phyloP scores from a whole-genome alignment of 2,113 vertebrate species.

The Rhadina sibilatrix region DNA sequence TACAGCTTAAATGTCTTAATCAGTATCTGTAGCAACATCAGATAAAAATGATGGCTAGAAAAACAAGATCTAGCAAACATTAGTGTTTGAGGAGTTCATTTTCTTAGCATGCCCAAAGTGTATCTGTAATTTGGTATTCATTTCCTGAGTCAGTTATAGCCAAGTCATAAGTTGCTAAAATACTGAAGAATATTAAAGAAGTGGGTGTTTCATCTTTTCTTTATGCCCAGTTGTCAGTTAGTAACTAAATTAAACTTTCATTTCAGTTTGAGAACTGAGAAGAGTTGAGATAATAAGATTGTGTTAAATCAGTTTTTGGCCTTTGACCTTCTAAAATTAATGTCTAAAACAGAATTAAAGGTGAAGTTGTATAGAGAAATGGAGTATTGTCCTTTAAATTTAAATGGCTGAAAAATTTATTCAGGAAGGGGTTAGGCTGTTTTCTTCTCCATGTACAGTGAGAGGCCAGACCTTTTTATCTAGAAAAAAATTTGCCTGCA shows the following conservation, averaged over 20 bases:
- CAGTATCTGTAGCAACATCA: not conserved
- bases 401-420: not conserved
- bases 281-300: not conserved
- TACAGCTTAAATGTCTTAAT: not conserved
- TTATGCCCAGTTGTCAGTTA: not conserved
- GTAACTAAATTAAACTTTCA: not conserved
- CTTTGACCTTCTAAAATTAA: not conserved
- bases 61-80: not conserved
- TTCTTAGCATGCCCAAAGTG: not conserved
- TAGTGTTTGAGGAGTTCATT: not conserved
- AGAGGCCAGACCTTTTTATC: not conserved
- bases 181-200: not conserved
- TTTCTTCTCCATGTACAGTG: not conserved
- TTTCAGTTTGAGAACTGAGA: not conserved
- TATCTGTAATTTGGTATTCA: not conserved
- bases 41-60: not conserved
- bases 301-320: not conserved
- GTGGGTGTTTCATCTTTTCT: not conserved
- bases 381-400: not conserved
- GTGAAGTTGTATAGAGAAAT: not conserved
- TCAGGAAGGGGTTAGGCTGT: not conserved
- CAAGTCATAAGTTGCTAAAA: not conserved
- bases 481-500: not conserved
- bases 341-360: not conserved
- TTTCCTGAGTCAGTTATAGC: not conserved